A percentile compares a stretch with the other conserved stretches of the same genome.
These are phyloP conservation scores for Ditylenchus dipsaci DNA, from an alignment of 1,140 invertebrate species.

Conservation along the genomic window DNA sequence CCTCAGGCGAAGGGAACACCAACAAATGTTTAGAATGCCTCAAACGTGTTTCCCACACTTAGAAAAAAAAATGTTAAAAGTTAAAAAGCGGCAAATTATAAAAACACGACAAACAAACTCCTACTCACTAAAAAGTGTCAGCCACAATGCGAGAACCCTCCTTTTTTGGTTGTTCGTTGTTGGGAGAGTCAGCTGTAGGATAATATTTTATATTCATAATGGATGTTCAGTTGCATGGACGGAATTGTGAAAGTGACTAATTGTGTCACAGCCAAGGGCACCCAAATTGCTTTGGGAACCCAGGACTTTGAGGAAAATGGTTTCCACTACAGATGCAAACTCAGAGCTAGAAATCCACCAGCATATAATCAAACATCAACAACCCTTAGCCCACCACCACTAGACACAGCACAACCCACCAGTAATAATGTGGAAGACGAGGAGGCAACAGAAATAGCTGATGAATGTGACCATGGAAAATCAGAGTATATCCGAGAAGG, in stretches of 20 bases:
- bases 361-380: not conserved
- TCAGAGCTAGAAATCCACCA: slow-evolving; percentile 5
- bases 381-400: not conserved
- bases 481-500: slow-evolving; percentile 30
- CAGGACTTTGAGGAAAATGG: slow-evolving; percentile 34
- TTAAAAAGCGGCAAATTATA: no score
- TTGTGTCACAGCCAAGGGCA: slow-evolving; percentile 32
- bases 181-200: no score
- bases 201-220: no score
- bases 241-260: slow-evolving; percentile 25
- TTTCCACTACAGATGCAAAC: slow-evolving; percentile 18
- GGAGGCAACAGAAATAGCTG: slow-evolving; percentile 20
- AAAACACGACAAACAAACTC: no score
- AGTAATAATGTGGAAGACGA: not conserved
- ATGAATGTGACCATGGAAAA: slow-evolving; percentile 30
- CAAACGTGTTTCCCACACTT: no score
- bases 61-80: no score
- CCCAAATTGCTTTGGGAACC: slow-evolving; percentile 30
- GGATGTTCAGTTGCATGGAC: not conserved
- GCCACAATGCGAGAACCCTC: no score
- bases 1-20: no score
- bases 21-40: no score
- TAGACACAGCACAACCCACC: not conserved
- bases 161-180: no score
- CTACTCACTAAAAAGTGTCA: no score